Conservation (phyloP, 1,140 invertebrate genomes). For the Papilio polyxenes region DNA sequence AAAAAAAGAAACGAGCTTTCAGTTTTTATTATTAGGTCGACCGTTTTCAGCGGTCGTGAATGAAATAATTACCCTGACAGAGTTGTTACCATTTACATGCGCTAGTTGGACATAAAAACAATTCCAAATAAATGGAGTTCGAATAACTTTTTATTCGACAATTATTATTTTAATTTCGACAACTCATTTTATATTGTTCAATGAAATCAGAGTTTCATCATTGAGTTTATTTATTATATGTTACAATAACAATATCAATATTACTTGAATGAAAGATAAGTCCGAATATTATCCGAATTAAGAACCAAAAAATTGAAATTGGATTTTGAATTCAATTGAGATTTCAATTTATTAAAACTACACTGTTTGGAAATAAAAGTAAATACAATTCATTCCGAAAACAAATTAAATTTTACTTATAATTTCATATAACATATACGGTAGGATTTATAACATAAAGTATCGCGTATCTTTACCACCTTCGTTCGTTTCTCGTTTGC, state of each 20-base stretch:
- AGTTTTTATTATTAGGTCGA: background rate
- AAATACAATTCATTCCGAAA: background rate
- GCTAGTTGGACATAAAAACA: slow-evolving; percentile 16
- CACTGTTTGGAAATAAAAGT: background rate
- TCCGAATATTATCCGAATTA: too few species aligned
- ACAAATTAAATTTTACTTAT: background rate
- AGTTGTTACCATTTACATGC: slow-evolving; percentile 6
- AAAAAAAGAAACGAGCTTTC: background rate
- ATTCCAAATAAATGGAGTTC: background rate
- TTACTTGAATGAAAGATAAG: too few species aligned
- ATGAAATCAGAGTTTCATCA: background rate
- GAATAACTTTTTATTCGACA: background rate
- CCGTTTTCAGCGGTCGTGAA: background rate
- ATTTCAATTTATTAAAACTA: background rate
- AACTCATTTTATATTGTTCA: background rate
- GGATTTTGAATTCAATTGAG: too few species aligned
- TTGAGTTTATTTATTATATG: background rate
- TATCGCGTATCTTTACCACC: background rate
- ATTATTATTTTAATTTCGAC: background rate
- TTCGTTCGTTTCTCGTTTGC: slow-evolving; percentile 2
- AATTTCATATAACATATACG: background rate
- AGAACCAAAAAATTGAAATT: too few species aligned
- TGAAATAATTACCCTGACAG: slow-evolving; percentile 25
- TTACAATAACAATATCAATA: background rate
- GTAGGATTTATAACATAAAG: background rate